Evolutionary conservation across 1,140 invertebrate species (phyloP), one percentile per base, ranked within the genome.

Genomic region (Galleria mellonella): DNA sequence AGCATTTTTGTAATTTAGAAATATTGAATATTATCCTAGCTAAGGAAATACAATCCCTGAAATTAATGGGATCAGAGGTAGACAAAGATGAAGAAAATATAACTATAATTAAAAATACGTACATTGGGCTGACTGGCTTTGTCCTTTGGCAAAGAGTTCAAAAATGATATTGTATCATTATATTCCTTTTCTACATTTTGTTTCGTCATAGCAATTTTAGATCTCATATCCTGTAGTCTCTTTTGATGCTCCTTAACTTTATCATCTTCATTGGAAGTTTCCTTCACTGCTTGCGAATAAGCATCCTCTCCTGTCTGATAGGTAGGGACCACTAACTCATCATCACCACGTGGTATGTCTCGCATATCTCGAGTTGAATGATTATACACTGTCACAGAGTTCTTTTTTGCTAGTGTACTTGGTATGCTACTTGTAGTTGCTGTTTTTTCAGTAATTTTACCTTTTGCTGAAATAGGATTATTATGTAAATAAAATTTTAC

Each of bases 151-250:
- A 85, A 47, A n/a, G 68, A 60, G 47, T 81, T 86, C n/a, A 86
- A 56, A 62, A 86, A 86, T 7, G 66, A 61, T 28, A 83, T 55
- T 43, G 82, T 83, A 27, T 86, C 75, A 40, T 63, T 75, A 42
- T 77, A 83, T 47, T 87, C 85, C 43, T 83, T 87, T 31, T 87
- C 75, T 30, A 83, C 66, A 63, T 64, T 76, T 35, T 84, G 69
- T 47, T 71, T 84, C 1, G 72, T 69, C 39, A 79, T 51, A 11
- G 84, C 84, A 32, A 83, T 47, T 62, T 67, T 78, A 31, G 54
- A 74, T 33, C 75, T 75, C 32, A 68, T 57, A 10, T 71, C 52
- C 32, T 71, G 54, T 31, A 64, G 39, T 51, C 66, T 76, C 14
- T 59, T 55, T 11, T 64, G 49, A 38, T 70, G 43, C 29, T 69